A percentile compares a stretch with the other conserved stretches of the same genome.
phyloP scores from a whole-genome alignment of 1,140 invertebrate genomes.

The Drosophila nasuta region DNA sequence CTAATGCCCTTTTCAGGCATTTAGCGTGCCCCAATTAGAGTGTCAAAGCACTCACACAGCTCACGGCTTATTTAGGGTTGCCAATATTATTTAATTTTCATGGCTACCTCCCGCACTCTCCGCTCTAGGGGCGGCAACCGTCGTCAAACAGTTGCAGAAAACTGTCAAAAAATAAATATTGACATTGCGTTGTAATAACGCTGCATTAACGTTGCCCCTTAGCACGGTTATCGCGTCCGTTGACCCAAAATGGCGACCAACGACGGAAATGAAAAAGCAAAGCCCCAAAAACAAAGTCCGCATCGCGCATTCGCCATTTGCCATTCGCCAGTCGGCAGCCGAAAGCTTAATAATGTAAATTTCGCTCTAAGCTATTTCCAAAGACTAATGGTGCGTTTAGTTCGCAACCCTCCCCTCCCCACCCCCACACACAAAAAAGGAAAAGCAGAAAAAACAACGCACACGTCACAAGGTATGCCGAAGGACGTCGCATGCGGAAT shows the following conservation, averaged over 20 bases:
- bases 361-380: constrained; percentile 81
- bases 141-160: constrained; percentile 70
- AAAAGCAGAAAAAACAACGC: constrained; percentile 40
- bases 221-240: constrained; percentile 34
- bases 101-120: not conserved
- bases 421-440: constrained; percentile 14
- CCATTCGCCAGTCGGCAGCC: constrained; percentile 24
- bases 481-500: not conserved
- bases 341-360: constrained; percentile 82
- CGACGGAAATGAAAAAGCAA: constrained; percentile 70
- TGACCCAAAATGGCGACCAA: constrained; percentile 60
- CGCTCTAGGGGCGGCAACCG: constrained; percentile 22
- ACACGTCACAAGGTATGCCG: constrained; percentile 54
- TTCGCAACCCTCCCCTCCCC: constrained; percentile 40
- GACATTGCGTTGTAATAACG: constrained; percentile 82
- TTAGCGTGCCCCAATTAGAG: constrained; percentile 54
- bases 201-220: constrained; percentile 65
- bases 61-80: constrained; percentile 66
- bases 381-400: constrained; percentile 83
- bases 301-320: constrained; percentile 11
- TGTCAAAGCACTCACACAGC: constrained; percentile 43
- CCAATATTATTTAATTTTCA: constrained; percentile 77
- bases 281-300: constrained; percentile 12
- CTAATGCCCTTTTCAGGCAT: constrained; percentile 30
- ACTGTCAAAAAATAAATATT: constrained; percentile 75